phyloP scores from a whole-genome alignment of 1,140 invertebrate genomes.

The Drosophila bipectinata region DNA sequence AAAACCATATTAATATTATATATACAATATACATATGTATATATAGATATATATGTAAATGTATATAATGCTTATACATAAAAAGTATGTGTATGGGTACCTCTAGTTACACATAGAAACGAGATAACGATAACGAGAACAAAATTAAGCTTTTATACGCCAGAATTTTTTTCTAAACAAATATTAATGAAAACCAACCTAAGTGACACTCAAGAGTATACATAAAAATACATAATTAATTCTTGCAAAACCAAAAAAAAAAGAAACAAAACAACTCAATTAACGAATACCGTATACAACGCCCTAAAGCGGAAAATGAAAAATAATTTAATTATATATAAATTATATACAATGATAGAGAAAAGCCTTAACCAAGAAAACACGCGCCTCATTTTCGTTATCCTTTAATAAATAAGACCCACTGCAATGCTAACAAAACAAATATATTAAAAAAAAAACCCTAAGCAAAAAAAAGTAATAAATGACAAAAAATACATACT shows the following conservation, averaged over 20 bases:
- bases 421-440: constrained; percentile 38
- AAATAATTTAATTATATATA: constrained; percentile 50
- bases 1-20: constrained; percentile 30
- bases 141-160: constrained; percentile 75
- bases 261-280: constrained; percentile 56
- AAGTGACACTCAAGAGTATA: constrained; percentile 46
- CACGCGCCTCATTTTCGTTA: constrained; percentile 62
- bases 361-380: constrained; percentile 67
- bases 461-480: neutral
- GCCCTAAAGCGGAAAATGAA: constrained; percentile 30
- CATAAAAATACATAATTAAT: constrained; percentile 15
- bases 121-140: constrained; percentile 25
- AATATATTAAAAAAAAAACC: constrained; percentile 10
- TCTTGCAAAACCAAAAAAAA: constrained; percentile 23
- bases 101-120: constrained; percentile 39
- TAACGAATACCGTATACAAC: constrained; percentile 56
- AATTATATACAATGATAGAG: constrained; percentile 42
- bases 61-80: constrained; percentile 33
- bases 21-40: constrained; percentile 2
- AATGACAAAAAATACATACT: constrained; percentile 25
- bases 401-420: constrained; percentile 46
- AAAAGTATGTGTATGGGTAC: constrained; percentile 33
- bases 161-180: constrained; percentile 77
- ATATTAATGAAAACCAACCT: constrained; percentile 34
- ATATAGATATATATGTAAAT: constrained; percentile 33